Conservation (phyloP, 2,888 invertebrate species). For the Phrixothrix hirtus region DNA sequence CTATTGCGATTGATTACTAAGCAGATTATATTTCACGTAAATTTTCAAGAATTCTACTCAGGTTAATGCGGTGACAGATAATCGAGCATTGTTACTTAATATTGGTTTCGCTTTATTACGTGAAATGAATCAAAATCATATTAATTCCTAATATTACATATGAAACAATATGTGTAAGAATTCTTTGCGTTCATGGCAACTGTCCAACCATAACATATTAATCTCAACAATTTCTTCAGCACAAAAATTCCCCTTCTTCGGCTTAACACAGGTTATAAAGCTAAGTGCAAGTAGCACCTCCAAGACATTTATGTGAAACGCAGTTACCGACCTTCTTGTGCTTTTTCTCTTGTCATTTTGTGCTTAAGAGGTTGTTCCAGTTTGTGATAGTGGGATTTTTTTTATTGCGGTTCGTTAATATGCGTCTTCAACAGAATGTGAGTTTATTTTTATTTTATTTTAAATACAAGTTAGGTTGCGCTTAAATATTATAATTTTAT, state of each 20-base stretch:
- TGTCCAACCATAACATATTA: slow-evolving; percentile 18
- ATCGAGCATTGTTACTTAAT: too few relatives aligned
- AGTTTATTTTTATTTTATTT: slow-evolving; percentile 5
- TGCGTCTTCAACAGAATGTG: slow-evolving; percentile 18
- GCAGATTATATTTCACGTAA: too few relatives aligned
- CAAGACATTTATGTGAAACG: slow-evolving; percentile 25
- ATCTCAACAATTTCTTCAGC: slow-evolving; percentile 26
- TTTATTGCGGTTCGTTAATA: slow-evolving; percentile 5
- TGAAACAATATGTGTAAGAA: slow-evolving; percentile 10
- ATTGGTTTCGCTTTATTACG: slow-evolving; percentile 6
- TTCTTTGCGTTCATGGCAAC: slow-evolving; percentile 15
- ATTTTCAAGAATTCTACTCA: too few relatives aligned
- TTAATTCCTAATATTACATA: slow-evolving; percentile 7
- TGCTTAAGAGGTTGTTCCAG: slow-evolving; percentile 21
- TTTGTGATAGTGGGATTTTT: slow-evolving; percentile 26
- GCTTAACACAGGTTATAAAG: slow-evolving; percentile 27
- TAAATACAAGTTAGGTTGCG: too few relatives aligned
- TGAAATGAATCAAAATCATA: slow-evolving; percentile 7
- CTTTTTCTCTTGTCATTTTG: slow-evolving; percentile 19
- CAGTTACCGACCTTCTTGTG: slow-evolving; percentile 29
- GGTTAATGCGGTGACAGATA: too few relatives aligned
- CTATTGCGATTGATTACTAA: too few relatives aligned
- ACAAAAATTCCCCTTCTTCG: slow-evolving; percentile 22
- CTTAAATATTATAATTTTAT: too few relatives aligned
- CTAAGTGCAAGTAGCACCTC: slow-evolving; percentile 21